Base-by-base conservation (phyloP, 2,797 vertebrate species). In the Rhynchotus rufescens region DNA sequence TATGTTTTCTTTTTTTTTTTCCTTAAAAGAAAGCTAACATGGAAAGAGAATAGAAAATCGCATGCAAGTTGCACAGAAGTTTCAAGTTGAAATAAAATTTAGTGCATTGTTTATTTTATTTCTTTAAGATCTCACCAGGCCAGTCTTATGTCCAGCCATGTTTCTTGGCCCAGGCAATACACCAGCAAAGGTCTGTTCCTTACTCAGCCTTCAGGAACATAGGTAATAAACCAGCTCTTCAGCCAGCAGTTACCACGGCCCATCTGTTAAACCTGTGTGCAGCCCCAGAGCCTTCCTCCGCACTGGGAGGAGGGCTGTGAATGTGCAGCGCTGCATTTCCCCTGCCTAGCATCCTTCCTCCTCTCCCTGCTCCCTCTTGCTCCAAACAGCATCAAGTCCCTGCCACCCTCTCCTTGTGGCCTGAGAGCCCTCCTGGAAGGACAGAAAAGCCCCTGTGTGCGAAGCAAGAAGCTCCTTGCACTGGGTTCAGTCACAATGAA, bases 321-420 rank as follows among this genome's bases (percentile, higher is more conserved):
- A 44, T 56, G 9, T 47, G 10, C 32, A n/a, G 23, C 3, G 3
- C 38, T 80, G 4, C 4, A 2, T 2, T 3, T 62, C 16, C 2
- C 9, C 3, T 20, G n/a, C 44, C 66, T 47, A 2, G 60, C n/a
- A 21, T 8, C 57, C 7, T 40, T 80, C 19, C 30, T 17, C 15
- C 8, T 86, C 22, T 74, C 49, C 42, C 38, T 82, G 68, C 38
- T 34, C 34, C 38, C 36, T 9, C 16, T 2, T 65, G 57, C 34
- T 47, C 62, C 1, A 4, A 4, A 4, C 15, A 3, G 44, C 64
- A 5, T 67, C 54, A 64, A 61, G 30, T 7, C 15, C 61, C 80
- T 78, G 66, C 54, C 32, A 17, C 49, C 56, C 45, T 62, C 84
- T 44, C 69, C 57, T 44, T 20, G 30, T 51, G 82, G 22, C 62